Evolutionary conservation across 2,888 invertebrate species (phyloP), one percentile per base, ranked within the genome.

Genomic region (Calameuta idolon): DNA sequence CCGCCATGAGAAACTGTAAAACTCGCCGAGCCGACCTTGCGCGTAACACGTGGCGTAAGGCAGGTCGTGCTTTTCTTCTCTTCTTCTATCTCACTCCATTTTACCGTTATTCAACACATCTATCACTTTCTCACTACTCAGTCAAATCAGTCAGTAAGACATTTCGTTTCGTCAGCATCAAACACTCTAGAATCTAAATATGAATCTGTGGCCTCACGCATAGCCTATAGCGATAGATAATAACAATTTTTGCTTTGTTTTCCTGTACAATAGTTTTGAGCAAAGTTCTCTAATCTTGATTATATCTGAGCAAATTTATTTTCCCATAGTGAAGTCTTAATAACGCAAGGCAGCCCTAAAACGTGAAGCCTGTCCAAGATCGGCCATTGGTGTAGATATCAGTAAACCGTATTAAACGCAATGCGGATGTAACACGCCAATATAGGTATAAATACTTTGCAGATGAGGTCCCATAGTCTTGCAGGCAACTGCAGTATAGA

Each of bases 31-130:
- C 9, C 12, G 71, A 71, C 71, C 71, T 71, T 71, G 71, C 71
- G 71, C 71, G 71, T 71, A 71, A 71, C 71, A 71, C 71, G 71
- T 71, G 71, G 34, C 31, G 71, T 71, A 71, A 34, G 71, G 71
- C 71, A 71, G 71, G 71, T 71, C 71, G 31, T 31, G 71, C 12
- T 30, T 34, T 23, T 34, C 15, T 34, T 34, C 71, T 71, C 31
- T 33, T 71, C 15, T 34, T 3, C 31, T 71, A 55, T 55, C 55
- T 55, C 55, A 55, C 23, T 23, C 23, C 3, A 23, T 55, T 55
- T 55, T 9, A 55, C 55, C 15, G 23, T 55, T 55, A 55, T 55
- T 55, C 9, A 55, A 55, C 55, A 23, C 15, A 23, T 55, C 55
- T 55, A 55, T 23, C 55, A 23, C 40, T 40, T 40, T 40, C 40